Percentiles rank a stretch among this genome's conserved stretches.
These are phyloP conservation scores for Speoplatyrhinus poulsoni DNA, from an alignment of 2,113 vertebrate genomes.

Conservation along the genomic window DNA sequence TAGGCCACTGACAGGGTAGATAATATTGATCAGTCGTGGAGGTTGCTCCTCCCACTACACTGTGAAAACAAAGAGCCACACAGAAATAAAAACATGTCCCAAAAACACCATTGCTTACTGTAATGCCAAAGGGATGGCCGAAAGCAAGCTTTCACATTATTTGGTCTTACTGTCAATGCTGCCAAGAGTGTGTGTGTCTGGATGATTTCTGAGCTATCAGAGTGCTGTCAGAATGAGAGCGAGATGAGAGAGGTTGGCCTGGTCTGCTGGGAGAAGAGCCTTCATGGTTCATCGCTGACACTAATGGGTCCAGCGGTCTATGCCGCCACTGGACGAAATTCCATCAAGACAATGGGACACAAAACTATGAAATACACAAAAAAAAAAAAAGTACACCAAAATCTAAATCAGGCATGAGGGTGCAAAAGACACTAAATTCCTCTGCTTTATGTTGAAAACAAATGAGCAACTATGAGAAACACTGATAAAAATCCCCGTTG, in stretches of 20 bases:
- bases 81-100: conserved; percentile 28
- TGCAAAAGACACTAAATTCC: conserved; percentile 24
- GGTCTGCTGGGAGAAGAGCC: conserved; percentile 50
- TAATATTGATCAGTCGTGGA: conserved; percentile 78
- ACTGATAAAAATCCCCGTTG: conserved; percentile 21
- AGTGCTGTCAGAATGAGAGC: conserved; percentile 36
- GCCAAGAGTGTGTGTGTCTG: background rate
- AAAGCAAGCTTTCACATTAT: background rate
- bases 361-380: conserved; percentile 23
- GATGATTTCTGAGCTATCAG: conserved; percentile 25
- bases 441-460: conserved; percentile 20
- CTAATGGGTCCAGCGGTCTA: conserved; percentile 74
- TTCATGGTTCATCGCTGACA: conserved; percentile 65
- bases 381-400: conserved; percentile 17
- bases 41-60: conserved; percentile 35
- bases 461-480: conserved; percentile 32
- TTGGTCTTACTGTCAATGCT: background rate
- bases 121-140: background rate
- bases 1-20: conserved; percentile 60
- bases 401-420: conserved; percentile 22
- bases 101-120: conserved; percentile 16
- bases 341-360: conserved; percentile 36
- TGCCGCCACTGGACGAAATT: conserved; percentile 57
- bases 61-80: conserved; percentile 48
- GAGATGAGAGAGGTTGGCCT: conserved; percentile 37